Percentiles rank a stretch among this genome's conserved stretches.
These are phyloP conservation scores for Monarcha castaneiventris DNA, from an alignment of 2,113 vertebrate species.

Conservation along the genomic window DNA sequence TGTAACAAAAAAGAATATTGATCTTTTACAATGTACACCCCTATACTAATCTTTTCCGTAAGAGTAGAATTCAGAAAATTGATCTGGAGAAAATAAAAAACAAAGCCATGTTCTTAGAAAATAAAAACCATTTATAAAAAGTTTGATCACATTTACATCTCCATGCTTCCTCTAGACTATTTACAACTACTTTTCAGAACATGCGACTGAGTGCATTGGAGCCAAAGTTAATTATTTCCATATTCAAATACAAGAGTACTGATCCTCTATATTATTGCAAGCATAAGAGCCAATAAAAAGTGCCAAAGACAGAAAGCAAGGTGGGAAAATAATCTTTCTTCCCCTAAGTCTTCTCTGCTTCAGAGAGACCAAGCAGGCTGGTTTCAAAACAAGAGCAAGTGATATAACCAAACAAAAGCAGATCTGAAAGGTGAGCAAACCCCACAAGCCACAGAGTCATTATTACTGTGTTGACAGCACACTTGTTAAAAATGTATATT, in stretches of 20 bases:
- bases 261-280: slow-evolving; percentile 49
- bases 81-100: slow-evolving; percentile 46
- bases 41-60: neutral
- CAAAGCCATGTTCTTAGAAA: slow-evolving; percentile 33
- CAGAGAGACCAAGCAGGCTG: slow-evolving; percentile 48
- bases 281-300: slow-evolving; percentile 33
- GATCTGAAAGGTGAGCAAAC: slow-evolving; percentile 68
- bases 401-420: slow-evolving; percentile 73
- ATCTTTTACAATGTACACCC: neutral
- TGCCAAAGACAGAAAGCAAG: slow-evolving; percentile 36
- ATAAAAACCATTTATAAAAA: slow-evolving; percentile 35
- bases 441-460: slow-evolving; percentile 60
- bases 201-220: slow-evolving; percentile 20
- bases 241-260: slow-evolving; percentile 59
- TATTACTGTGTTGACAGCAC: slow-evolving; percentile 68
- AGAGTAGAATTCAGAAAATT: slow-evolving; percentile 22
- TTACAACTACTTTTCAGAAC: slow-evolving; percentile 51
- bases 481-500: slow-evolving; percentile 87
- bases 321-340: neutral
- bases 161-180: slow-evolving; percentile 14
- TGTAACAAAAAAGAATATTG: neutral
- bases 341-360: slow-evolving; percentile 54
- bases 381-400: slow-evolving; percentile 69
- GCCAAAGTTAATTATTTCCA: slow-evolving; percentile 63
- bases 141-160: neutral